Percentiles rank a stretch among this genome's conserved stretches.
phyloP scores from a whole-genome alignment of 2,113 vertebrate genomes.

The Notothenia coriiceps region DNA sequence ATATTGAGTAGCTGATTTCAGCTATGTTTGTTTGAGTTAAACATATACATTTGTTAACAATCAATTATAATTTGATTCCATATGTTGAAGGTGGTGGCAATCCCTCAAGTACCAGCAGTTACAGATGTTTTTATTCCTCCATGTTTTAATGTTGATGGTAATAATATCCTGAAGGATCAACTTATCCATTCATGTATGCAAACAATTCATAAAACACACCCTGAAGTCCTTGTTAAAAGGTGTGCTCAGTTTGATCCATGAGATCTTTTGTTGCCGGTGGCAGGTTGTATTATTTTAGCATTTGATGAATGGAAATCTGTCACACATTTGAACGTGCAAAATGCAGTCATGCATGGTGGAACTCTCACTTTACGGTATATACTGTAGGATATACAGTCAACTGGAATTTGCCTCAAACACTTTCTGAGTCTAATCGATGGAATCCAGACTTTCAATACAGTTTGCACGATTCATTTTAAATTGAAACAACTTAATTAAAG shows the following conservation, averaged over 20 bases:
- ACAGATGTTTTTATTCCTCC: neutral
- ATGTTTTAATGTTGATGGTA: neutral
- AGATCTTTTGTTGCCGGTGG: constrained; percentile 41
- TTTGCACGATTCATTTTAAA: constrained; percentile 40
- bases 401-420: constrained; percentile 51
- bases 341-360: constrained; percentile 44
- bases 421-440: constrained; percentile 33
- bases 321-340: constrained; percentile 51
- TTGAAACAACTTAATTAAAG: constrained; percentile 31
- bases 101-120: neutral
- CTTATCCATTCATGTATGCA: constrained; percentile 36
- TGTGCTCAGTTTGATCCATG: constrained; percentile 61
- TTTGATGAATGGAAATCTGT: constrained; percentile 68
- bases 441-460: constrained; percentile 30
- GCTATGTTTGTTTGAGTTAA: neutral
- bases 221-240: constrained; percentile 9
- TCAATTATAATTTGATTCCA: neutral
- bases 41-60: neutral
- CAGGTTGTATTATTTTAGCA: constrained; percentile 67
- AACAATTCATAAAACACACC: constrained; percentile 35
- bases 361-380: constrained; percentile 9
- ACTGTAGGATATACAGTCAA: constrained; percentile 22
- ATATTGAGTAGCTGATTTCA: neutral
- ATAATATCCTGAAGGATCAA: constrained; percentile 23
- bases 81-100: neutral